phyloP scores from a whole-genome alignment of 2,888 invertebrate species.

The Rhamphomyia laevipes region DNA sequence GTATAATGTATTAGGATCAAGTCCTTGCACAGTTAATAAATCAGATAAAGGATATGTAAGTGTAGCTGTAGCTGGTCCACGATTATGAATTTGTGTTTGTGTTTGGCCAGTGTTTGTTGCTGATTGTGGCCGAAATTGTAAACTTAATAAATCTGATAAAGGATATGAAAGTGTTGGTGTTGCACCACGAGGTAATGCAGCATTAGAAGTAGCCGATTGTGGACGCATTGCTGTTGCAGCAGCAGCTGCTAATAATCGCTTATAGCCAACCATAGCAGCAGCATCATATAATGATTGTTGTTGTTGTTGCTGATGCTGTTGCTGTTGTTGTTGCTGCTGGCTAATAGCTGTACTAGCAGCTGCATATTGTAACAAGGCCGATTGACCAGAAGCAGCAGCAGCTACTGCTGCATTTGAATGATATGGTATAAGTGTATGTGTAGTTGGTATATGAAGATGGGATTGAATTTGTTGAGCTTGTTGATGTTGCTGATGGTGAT shows the following conservation, averaged over 20 bases:
- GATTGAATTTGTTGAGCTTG: conserved; percentile 32
- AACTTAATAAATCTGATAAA: conserved; percentile 58
- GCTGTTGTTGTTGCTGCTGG: conserved; percentile 44
- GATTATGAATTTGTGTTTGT: conserved; percentile 29
- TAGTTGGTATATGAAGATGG: conserved; percentile 40
- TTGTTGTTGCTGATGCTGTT: conserved; percentile 44
- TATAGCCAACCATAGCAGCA: conserved; percentile 35
- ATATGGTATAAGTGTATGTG: conserved; percentile 25
- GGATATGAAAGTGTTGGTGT: conserved; percentile 51
- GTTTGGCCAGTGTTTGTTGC: conserved; percentile 28
- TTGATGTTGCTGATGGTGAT: conserved; percentile 24
- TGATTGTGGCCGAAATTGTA: conserved; percentile 37
- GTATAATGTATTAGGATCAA: conserved; percentile 54
- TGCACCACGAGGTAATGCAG: conserved; percentile 27
- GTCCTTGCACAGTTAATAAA: conserved; percentile 55
- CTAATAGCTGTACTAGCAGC: conserved; percentile 50
- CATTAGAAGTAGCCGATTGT: conserved; percentile 37
- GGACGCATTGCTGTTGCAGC: conserved; percentile 31
- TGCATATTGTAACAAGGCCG: conserved; percentile 42
- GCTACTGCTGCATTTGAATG: conserved; percentile 4
- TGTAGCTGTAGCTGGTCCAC: conserved; percentile 41
- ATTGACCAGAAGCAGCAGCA: conserved; percentile 33
- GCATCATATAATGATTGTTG: conserved; percentile 34
- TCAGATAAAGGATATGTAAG: conserved; percentile 58
- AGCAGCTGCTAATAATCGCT: conserved; percentile 36